Evolutionary conservation across 2,797 vertebrate genomes (phyloP).

Genomic region (Tangara arthus): DNA sequence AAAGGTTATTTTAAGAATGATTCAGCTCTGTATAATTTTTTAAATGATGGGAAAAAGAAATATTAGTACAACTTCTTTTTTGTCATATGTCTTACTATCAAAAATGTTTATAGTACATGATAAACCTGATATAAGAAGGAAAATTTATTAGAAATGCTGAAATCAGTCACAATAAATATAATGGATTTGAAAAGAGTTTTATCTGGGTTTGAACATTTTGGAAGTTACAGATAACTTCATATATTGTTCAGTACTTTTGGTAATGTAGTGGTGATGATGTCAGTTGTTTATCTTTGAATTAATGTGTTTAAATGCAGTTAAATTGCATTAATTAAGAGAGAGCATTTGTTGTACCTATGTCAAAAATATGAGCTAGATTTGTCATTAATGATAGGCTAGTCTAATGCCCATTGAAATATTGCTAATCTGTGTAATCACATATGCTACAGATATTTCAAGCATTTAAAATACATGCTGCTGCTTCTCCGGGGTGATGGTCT

Average conservation of each 20-base stretch:
- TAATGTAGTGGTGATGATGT: not conserved
- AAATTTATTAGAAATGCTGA: not conserved
- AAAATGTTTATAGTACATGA: not conserved
- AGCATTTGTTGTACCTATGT: not conserved
- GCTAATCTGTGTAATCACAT: constrained; percentile 16
- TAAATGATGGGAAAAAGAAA: not conserved
- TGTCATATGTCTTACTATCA: not conserved
- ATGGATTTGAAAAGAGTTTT: not conserved
- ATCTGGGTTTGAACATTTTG: not conserved
- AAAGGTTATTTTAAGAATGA: not conserved
- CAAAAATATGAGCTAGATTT: not conserved
- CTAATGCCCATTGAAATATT: not conserved
- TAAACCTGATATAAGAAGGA: not conserved
- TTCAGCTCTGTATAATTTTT: not conserved
- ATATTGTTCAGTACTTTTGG: not conserved
- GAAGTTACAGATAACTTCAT: not conserved
- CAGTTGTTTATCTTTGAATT: not conserved
- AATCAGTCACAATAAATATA: not conserved
- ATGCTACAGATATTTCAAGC: constrained; percentile 7
- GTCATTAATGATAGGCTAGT: not conserved
- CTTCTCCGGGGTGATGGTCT: constrained; percentile 5
- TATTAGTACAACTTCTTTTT: not conserved
- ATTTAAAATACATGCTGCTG: constrained; percentile 20
- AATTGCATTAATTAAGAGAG: not conserved
- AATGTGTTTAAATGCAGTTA: not conserved